A percentile compares a stretch with the other conserved stretches of the same genome.
These are phyloP conservation scores for Epinephelus coioides DNA, from an alignment of 2,797 vertebrate genomes.

Conservation along the genomic window DNA sequence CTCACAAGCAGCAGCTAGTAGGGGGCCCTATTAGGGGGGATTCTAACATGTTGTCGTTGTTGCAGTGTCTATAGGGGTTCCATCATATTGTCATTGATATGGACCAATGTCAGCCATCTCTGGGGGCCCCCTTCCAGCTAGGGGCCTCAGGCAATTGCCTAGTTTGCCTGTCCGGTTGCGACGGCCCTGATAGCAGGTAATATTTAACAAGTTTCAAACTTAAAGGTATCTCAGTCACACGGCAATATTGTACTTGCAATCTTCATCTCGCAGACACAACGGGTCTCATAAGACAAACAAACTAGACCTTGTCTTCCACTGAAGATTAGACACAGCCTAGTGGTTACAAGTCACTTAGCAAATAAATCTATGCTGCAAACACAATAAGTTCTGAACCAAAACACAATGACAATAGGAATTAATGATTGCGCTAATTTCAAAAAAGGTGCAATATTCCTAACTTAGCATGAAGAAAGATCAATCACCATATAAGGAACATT, in stretches of 20 bases:
- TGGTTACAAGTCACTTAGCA: neutral
- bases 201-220: slow-evolving; percentile 7
- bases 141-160: too few species aligned
- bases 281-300: neutral
- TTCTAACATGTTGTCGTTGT: too few species aligned
- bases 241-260: neutral
- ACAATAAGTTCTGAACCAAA: neutral
- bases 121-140: too few species aligned
- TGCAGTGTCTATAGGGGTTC: too few species aligned
- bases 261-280: neutral
- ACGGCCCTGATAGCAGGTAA: neutral
- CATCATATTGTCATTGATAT: too few species aligned
- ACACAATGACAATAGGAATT: neutral
- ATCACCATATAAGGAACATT: neutral
- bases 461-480: neutral
- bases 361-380: neutral
- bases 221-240: neutral
- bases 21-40: too few species aligned
- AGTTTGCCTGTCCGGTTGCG: too few species aligned
- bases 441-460: neutral
- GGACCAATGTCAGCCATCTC: too few species aligned
- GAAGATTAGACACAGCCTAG: neutral
- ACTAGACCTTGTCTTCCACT: neutral
- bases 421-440: too few species aligned
- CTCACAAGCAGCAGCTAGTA: too few species aligned